Percentiles rank a stretch among this genome's conserved stretches.
phyloP scores from a whole-genome alignment of 2,797 vertebrate genomes.

The Masticophis lateralis region DNA sequence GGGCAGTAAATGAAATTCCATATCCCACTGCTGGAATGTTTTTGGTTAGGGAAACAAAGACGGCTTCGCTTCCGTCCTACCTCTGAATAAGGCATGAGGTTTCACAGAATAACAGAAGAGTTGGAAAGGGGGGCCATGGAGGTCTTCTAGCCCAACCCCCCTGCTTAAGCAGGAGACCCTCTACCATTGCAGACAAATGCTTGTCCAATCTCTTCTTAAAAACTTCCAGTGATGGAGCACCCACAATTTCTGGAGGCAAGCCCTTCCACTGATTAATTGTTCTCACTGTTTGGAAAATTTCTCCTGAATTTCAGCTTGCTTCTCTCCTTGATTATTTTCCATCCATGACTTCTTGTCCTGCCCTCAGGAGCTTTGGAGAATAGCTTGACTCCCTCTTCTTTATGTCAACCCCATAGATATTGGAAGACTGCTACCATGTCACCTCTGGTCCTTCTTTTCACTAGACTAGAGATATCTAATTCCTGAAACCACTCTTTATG shows the following conservation, averaged over 20 bases:
- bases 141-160: not conserved
- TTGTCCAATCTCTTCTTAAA: no score
- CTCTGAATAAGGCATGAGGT: not conserved
- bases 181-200: not conserved
- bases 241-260: not conserved
- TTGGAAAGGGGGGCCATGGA: not conserved
- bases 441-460: no score
- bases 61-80: not conserved
- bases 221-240: not conserved
- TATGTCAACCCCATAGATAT: no score
- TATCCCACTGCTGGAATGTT: not conserved
- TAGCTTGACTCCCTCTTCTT: no score
- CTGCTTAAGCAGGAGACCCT: not conserved
- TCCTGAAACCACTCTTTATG: no score
- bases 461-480: no score
- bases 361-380: no score
- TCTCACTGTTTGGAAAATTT: not conserved
- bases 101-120: not conserved
- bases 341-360: no score
- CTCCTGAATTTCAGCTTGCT: no score
- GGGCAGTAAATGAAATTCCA: not conserved
- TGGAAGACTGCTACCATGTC: no score
- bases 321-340: no score
- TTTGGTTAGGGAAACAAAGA: not conserved
- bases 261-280: not conserved